Evolutionary conservation across 2,797 vertebrate species (phyloP).

Genomic region (Synanceia verrucosa): DNA sequence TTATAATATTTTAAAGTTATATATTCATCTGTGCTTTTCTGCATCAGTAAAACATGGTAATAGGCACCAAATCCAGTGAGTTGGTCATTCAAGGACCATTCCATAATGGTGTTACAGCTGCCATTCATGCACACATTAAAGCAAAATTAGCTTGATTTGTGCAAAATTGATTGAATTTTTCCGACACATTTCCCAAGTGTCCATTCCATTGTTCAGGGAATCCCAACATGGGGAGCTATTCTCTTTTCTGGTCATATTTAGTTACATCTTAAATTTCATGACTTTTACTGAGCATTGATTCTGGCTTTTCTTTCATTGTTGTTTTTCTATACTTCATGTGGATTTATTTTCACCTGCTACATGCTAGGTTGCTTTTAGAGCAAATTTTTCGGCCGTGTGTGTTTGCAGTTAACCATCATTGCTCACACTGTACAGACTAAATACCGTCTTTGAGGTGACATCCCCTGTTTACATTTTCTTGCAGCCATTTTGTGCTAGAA

Average conservation of each 20-base stretch:
- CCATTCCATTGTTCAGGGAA: neutral
- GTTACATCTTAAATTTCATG: neutral
- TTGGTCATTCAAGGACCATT: neutral
- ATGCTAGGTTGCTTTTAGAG: neutral
- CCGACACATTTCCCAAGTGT: neutral
- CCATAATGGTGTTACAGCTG: neutral
- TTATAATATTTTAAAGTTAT: neutral
- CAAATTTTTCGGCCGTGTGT: neutral
- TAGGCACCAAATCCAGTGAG: neutral
- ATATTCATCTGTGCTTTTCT: neutral
- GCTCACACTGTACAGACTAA: neutral
- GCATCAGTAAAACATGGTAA: neutral
- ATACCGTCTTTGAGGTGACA: neutral
- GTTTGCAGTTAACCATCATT: neutral
- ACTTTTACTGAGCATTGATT: neutral
- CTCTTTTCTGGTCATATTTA: neutral
- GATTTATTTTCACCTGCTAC: neutral
- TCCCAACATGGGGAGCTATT: neutral
- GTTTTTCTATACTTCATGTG: neutral
- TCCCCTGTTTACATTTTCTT: neutral
- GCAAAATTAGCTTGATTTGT: neutral
- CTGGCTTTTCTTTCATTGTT: neutral
- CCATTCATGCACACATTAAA: neutral
- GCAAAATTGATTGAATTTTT: neutral
- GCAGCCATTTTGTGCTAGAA: constrained; percentile 45